A percentile compares a stretch with the other conserved stretches of the same genome.
phyloP scores from a whole-genome alignment of 2,797 vertebrate species.

The Danio choprae region DNA sequence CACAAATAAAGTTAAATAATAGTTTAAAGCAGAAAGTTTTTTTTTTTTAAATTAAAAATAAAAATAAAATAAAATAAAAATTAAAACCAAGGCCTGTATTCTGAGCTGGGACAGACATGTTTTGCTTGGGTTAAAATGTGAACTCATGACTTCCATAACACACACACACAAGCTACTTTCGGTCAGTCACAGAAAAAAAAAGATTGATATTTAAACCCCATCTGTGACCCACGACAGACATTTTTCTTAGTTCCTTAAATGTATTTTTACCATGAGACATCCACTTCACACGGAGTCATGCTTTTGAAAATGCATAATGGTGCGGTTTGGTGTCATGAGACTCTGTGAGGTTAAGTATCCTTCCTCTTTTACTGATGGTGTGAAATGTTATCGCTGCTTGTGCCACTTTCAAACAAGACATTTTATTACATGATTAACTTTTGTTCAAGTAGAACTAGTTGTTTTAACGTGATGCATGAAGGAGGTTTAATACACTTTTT shows the following conservation, averaged over 20 bases:
- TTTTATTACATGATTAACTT: neutral
- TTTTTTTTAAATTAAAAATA: neutral
- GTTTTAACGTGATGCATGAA: neutral
- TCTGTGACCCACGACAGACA: neutral
- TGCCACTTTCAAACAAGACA: neutral
- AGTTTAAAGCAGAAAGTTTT: no score
- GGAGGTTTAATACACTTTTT: neutral
- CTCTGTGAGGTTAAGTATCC: neutral
- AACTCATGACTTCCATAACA: conserved; percentile 34
- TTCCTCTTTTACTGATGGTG: conserved; percentile 34
- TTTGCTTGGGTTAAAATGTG: conserved; percentile 21
- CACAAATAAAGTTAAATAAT: no score
- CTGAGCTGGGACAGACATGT: neutral
- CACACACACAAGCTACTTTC: neutral
- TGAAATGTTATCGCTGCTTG: neutral
- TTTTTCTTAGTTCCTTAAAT: conserved; percentile 35
- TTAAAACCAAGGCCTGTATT: neutral
- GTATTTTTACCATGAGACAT: conserved; percentile 3
- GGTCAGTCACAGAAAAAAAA: neutral
- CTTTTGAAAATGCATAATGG: neutral
- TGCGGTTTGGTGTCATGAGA: conserved; percentile 40
- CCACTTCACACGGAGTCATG: conserved; percentile 11
- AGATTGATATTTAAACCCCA: neutral
- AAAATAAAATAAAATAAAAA: neutral
- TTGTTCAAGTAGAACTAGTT: neutral